Conservation (phyloP, 2,113 vertebrate species). For the Limnothrissa miodon region DNA sequence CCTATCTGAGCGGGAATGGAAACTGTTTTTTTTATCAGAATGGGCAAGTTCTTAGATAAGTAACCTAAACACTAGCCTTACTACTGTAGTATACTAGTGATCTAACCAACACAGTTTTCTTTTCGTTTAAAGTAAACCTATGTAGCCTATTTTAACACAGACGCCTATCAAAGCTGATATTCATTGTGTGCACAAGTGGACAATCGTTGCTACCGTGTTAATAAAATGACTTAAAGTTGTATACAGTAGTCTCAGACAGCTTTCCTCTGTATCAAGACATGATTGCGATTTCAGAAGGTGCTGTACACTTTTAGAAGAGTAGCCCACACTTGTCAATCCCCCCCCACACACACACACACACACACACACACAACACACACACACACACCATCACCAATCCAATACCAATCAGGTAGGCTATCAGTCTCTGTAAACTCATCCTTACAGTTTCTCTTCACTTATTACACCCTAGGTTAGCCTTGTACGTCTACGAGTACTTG, state of each 20-base stretch:
- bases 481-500: slow-evolving; percentile 97
- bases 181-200: neutral
- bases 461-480: slow-evolving; percentile 81
- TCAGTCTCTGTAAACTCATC: neutral
- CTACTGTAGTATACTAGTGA: neutral
- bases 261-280: neutral
- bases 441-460: neutral
- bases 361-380: too few species aligned
- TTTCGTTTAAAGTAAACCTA: neutral
- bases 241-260: neutral
- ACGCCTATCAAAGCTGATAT: neutral
- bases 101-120: neutral
- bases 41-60: slow-evolving; percentile 5
- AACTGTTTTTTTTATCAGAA: slow-evolving; percentile 16
- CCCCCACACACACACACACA: too few species aligned
- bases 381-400: too few species aligned
- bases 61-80: neutral
- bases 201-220: neutral
- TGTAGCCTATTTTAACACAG: neutral
- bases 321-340: neutral
- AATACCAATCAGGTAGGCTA: neutral
- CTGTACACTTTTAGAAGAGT: neutral
- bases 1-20: slow-evolving; percentile 15
- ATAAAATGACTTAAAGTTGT: neutral
- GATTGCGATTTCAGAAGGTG: slow-evolving; percentile 13